Percentiles rank a stretch among this genome's conserved stretches.
Evolutionary conservation across 2,797 vertebrate genomes (phyloP).

Genomic region (Sebastes iracundus): DNA sequence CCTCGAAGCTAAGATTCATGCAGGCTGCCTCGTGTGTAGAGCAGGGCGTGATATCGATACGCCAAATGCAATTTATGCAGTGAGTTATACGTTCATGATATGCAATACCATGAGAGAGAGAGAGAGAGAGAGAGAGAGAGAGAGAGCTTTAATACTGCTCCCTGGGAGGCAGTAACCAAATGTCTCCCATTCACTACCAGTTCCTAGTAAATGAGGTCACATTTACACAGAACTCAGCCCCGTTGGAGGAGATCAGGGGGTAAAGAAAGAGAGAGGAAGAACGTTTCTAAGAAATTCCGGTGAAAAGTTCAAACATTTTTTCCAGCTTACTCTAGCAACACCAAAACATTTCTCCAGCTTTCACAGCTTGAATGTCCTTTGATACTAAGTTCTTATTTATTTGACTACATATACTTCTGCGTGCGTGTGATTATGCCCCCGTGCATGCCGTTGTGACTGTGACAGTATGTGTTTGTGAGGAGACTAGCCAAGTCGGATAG

Average conservation of each 20-base stretch:
- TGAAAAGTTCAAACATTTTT: background rate
- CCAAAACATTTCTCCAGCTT: background rate
- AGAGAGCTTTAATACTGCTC: slow-evolving; percentile 18
- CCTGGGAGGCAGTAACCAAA: slow-evolving; percentile 27
- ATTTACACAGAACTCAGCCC: slow-evolving; percentile 16
- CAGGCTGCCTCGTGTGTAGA: background rate
- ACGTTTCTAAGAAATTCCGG: background rate
- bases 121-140: slow-evolving; percentile 15
- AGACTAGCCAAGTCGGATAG: background rate
- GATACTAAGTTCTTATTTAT: slow-evolving; percentile 2
- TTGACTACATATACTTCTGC: background rate
- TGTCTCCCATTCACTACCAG: slow-evolving; percentile 13
- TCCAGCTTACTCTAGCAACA: background rate
- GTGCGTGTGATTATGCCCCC: background rate
- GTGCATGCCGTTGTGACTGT: background rate
- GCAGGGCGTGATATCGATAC: slow-evolving; percentile 28
- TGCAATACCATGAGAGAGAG: slow-evolving; percentile 7
- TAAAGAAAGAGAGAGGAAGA: background rate
- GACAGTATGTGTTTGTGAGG: background rate
- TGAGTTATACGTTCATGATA: slow-evolving; percentile 25
- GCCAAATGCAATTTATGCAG: slow-evolving; percentile 40
- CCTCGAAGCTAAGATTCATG: slow-evolving; percentile 26
- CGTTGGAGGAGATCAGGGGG: background rate
- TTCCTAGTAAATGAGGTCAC: slow-evolving; percentile 37
- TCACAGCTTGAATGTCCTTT: slow-evolving; percentile 2